Conservation (phyloP, 2,797 vertebrate species). For the Distichodus sexfasciatus region DNA sequence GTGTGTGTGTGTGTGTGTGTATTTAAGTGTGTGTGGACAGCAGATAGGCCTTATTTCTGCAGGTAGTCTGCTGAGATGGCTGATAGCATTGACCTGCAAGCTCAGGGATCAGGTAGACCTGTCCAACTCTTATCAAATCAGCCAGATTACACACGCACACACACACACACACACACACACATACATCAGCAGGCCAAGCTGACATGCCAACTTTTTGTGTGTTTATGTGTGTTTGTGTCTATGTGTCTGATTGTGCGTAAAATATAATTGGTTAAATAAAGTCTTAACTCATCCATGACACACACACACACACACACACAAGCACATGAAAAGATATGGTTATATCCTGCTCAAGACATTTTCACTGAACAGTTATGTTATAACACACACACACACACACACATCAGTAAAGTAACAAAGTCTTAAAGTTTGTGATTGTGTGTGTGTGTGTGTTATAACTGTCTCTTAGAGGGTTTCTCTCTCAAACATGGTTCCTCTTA, state of each 20-base stretch:
- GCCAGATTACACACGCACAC: slow-evolving; percentile 47
- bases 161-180: slow-evolving; percentile 34
- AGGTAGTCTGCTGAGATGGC: slow-evolving; percentile 63
- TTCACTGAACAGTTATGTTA: not conserved
- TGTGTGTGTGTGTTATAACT: not conserved
- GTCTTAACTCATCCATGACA: no score
- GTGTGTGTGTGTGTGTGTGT: slow-evolving; percentile 19
- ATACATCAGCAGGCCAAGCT: slow-evolving; percentile 18
- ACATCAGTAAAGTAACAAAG: not conserved
- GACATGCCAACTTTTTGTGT: not conserved
- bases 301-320: slow-evolving; percentile 1
- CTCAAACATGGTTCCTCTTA: not conserved
- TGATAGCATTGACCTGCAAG: slow-evolving; percentile 77
- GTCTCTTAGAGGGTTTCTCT: no score
- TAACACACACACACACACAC: slow-evolving; percentile 9
- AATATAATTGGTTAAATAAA: no score
- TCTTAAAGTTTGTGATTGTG: no score
- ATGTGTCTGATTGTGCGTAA: no score
- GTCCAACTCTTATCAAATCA: slow-evolving; percentile 58
- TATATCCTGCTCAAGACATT: not conserved
- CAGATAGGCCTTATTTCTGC: slow-evolving; percentile 65
- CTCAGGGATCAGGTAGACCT: slow-evolving; percentile 72
- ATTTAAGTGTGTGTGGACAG: slow-evolving; percentile 8
- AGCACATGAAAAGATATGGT: not conserved
- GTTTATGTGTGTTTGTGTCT: slow-evolving; percentile 16